Evolutionary conservation across 1,140 invertebrate genomes (phyloP).

Genomic region (Drosophila murphyi): DNA sequence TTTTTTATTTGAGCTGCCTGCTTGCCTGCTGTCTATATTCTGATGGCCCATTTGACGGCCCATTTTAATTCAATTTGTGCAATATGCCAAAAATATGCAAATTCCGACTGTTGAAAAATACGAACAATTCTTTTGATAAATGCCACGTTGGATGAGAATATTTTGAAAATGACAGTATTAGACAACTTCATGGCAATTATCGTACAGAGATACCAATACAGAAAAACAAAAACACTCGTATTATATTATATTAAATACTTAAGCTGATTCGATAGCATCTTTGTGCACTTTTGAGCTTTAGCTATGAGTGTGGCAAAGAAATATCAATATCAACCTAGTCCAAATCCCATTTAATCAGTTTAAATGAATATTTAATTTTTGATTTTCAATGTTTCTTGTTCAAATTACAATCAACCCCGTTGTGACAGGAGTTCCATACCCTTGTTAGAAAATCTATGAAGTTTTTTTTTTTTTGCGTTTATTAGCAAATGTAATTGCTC

Average conservation of each 20-base stretch:
- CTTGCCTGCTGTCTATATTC: slow-evolving; percentile 23
- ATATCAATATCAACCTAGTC: too few species aligned
- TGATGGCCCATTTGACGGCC: slow-evolving; percentile 43
- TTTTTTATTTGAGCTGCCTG: slow-evolving; percentile 37
- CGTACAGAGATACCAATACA: background rate
- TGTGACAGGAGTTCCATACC: too few species aligned
- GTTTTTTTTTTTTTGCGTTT: slow-evolving; percentile 24
- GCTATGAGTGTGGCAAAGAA: too few species aligned
- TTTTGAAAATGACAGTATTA: background rate
- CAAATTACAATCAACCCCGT: too few species aligned
- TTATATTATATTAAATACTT: background rate
- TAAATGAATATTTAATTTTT: too few species aligned
- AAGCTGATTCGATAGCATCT: background rate
- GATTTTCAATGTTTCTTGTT: too few species aligned
- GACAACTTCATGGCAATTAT: slow-evolving; percentile 35
- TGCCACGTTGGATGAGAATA: slow-evolving; percentile 55
- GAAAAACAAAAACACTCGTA: background rate
- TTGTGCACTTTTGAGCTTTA: background rate
- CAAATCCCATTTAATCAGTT: too few species aligned
- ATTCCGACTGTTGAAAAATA: slow-evolving; percentile 43
- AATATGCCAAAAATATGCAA: slow-evolving; percentile 55
- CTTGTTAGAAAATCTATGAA: background rate
- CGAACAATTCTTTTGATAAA: slow-evolving; percentile 53
- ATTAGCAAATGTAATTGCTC: slow-evolving; percentile 45
- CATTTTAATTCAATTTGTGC: slow-evolving; percentile 71